These are phyloP conservation scores for Papilio protenor DNA, from an alignment of 2,888 invertebrate genomes.

Conservation along the genomic window DNA sequence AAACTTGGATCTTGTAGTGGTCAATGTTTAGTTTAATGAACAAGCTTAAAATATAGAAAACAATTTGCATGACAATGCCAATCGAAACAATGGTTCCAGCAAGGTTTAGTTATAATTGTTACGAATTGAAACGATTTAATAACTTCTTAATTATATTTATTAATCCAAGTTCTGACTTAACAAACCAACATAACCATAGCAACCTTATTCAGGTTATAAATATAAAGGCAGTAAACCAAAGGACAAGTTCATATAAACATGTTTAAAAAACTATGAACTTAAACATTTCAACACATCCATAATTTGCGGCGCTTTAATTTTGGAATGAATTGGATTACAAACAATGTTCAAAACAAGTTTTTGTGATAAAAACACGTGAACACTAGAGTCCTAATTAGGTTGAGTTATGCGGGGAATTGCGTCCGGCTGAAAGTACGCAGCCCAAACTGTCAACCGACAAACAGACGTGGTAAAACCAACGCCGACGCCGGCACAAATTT, in stretches of 20 bases:
- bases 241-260: too few species aligned
- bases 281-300: too few species aligned
- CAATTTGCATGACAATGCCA: background rate
- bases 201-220: too few species aligned
- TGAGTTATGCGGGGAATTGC: conserved; percentile 38
- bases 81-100: background rate
- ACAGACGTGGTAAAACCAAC: conserved; percentile 25
- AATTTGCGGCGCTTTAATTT: too few species aligned
- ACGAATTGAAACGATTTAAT: too few species aligned
- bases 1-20: background rate
- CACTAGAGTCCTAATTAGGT: conserved; percentile 35
- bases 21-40: background rate
- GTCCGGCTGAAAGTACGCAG: conserved; percentile 26
- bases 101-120: background rate
- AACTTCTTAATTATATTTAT: too few species aligned
- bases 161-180: too few species aligned
- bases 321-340: background rate
- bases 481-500: conserved; percentile 31
- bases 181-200: too few species aligned
- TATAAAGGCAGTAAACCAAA: too few species aligned
- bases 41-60: background rate
- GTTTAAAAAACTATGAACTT: too few species aligned
- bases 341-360: background rate
- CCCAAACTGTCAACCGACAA: conserved; percentile 36
- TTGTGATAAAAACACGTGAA: background rate